Evolutionary conservation across 2,888 invertebrate genomes (phyloP), one percentile per base, ranked within the genome.

Genomic region (Ferrisia virgata): DNA sequence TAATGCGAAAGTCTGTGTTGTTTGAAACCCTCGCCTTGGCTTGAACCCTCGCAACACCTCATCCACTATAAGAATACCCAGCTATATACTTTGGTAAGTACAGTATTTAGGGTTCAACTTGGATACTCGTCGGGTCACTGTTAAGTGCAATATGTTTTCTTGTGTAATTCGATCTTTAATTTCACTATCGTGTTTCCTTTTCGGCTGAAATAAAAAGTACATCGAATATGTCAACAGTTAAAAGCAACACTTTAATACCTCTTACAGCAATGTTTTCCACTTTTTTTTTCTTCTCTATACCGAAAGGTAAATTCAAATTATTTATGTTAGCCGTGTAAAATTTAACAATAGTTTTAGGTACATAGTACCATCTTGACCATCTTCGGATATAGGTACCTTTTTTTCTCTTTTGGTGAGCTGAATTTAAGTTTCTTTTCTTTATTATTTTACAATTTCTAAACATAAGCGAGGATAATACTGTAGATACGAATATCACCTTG

Each of bases 71-170:
- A n/a, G n/a, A n/a, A n/a, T n/a, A n/a, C n/a, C n/a, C n/a, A n/a
- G n/a, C n/a, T n/a, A n/a, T n/a, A n/a, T n/a, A n/a, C n/a, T n/a
- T n/a, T n/a, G n/a, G n/a, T n/a, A n/a, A n/a, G n/a, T n/a, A 39
- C 39, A 39, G 39, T 39, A 39, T 39, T 39, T 39, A 39, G 39
- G 39, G 39, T 8, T 5, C 5, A 39, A 8, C 11, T 39, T 39
- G n/a, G n/a, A n/a, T 39, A 39, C 39, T 64, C 5, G 64, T 64
- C 15, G 64, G 64, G 64, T 64, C 64, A 64, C 64, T 64, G 6
- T 64, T 64, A 64, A 64, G 64, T 64, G 64, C 64, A 64, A 64
- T 64, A 64, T 64, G 64, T 64, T 64, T 64, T 64, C 28, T 11
- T 11, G 28, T 64, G 64, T 64, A 64, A 64, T 64, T 64, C 28